Percentiles rank a stretch among this genome's conserved stretches.
Conservation (phyloP, 2,113 vertebrate species). For the Agelaius phoeniceus region DNA sequence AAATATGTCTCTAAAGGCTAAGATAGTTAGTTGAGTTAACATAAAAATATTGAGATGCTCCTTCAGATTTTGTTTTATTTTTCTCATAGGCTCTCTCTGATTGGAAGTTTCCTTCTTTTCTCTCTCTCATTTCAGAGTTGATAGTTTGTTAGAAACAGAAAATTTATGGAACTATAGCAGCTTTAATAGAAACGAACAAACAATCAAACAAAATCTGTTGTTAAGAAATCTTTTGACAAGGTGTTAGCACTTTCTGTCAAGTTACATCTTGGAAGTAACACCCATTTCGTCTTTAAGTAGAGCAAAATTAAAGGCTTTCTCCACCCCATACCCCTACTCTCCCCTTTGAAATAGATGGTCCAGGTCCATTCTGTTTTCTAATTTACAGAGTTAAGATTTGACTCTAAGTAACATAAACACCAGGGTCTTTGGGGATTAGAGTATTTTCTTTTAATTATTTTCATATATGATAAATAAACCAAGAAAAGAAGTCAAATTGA, state of each 20-base stretch:
- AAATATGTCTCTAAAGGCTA: neutral
- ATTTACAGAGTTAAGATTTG: neutral
- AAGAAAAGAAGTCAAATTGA: neutral
- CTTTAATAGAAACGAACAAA: neutral
- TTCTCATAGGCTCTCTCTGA: neutral
- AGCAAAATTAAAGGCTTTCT: neutral
- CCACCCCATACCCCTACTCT: fast-evolving
- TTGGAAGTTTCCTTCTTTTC: neutral
- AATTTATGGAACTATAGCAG: neutral
- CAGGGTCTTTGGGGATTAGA: neutral
- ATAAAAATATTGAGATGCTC: neutral
- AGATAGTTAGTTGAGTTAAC: neutral
- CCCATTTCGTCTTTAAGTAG: neutral
- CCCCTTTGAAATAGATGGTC: neutral
- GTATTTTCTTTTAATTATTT: slow-evolving; percentile 50
- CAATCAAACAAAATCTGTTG: neutral
- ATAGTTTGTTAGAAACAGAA: neutral
- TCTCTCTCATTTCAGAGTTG: neutral
- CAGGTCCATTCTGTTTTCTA: neutral
- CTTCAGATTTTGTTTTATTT: neutral
- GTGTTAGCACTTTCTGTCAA: neutral
- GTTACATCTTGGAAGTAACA: neutral
- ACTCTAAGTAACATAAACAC: neutral
- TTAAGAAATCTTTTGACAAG: neutral
- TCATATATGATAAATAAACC: slow-evolving; percentile 20